Base-by-base conservation (phyloP, 2,113 vertebrate species). In the Micromys minutus region DNA sequence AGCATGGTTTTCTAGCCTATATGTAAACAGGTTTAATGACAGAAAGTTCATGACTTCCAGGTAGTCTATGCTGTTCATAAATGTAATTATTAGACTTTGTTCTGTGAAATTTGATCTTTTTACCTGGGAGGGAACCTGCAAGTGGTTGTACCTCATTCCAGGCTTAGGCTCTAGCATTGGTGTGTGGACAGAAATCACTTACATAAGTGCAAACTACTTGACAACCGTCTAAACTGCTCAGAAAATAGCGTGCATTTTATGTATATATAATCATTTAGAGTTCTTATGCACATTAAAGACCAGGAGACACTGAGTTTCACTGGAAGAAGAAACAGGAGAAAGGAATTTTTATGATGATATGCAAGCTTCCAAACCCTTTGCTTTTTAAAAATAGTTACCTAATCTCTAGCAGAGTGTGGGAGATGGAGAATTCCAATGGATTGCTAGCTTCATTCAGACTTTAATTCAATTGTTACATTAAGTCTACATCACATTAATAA, bases 231-330 rank as follows among this genome's bases (percentile, higher is more conserved):
- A 74, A 88, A 80, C 88, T 93, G 50, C 39, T 92, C 59, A 76
- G 45, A 96, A 95, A 94, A 17, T 72, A 75, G 34, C 86, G 21
- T 94, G 45, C 22, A n/a, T 75, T 96, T 93, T 88, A 92, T 95
- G 29, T 95, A 31, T 84, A n/a, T 91, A 45, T 92, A 90, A 72
- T 89, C 3, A 24, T 92, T 26, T 74, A 50, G 61, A 47, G 59
- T 93, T 84, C 59, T 87, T 93, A 74, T 4, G 31, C 1, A 55
- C 26, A 71, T 80, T 87, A 71, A 81, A 96, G 45, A 39, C 45
- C 15, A 29, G 79, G 71, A 93, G 65, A 22, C 34, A 42, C 15
- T 26, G 45, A 77, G n/a, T 77, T 92, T 95, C 61, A 85, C 31
- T 87, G n/a, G 88, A 90, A 47, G 72, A 86, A 94, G 74, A 72